phyloP scores from a whole-genome alignment of 2,113 vertebrate genomes.

The human (Homo sapiens) region GRCh38 chr7:152396001-152396500 shows the following conservation, averaged over 20 bases:
- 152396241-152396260: neutral
- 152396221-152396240: neutral
- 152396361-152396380: neutral
- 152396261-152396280: neutral
- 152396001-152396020: neutral
- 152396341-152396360: neutral
- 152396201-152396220: neutral
- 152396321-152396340: neutral
- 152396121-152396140: neutral
- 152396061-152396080: neutral
- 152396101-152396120: accelerated
- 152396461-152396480: neutral
- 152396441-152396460: neutral
- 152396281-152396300: neutral
- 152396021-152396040: neutral
- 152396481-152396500: neutral
- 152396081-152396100: neutral
- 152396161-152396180: neutral
- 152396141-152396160: neutral
- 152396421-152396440: neutral
- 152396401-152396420: neutral
- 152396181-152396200: neutral
- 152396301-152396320: neutral
- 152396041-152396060: neutral
- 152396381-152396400: neutral